Percentiles rank a stretch among this genome's conserved stretches.
Conservation (phyloP, 2,797 vertebrate genomes). For the Chromobotia macracanthus region DNA sequence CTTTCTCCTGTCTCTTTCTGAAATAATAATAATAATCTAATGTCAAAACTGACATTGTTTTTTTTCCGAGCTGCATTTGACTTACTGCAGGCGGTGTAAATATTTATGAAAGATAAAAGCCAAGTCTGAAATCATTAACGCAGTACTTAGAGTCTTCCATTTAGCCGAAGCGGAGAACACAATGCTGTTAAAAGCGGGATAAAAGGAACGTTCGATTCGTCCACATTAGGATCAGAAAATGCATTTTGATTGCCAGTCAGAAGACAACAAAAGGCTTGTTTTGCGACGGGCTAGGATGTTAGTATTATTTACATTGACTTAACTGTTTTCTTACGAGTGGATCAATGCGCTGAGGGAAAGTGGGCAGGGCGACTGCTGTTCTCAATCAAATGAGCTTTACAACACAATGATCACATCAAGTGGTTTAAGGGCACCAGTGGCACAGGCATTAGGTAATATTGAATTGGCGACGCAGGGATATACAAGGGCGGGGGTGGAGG, state of each 20-base stretch:
- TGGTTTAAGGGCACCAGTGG: conserved; percentile 54
- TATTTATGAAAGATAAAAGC: conserved; percentile 39
- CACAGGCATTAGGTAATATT: conserved; percentile 47
- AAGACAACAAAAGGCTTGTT: conserved; percentile 20
- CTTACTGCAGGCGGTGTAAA: conserved; percentile 25
- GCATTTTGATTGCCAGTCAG: conserved; percentile 1
- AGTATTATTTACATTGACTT: conserved; percentile 43
- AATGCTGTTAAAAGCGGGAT: neutral
- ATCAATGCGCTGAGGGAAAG: conserved; percentile 16
- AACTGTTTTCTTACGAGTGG: conserved; percentile 34
- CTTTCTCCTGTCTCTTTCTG: conserved; percentile 15
- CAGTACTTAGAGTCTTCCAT: conserved; percentile 1
- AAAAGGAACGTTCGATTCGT: conserved; percentile 2
- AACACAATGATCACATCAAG: conserved; percentile 61
- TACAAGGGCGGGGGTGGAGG: conserved; percentile 11
- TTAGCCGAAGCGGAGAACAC: conserved; percentile 1
- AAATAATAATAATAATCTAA: conserved; percentile 16
- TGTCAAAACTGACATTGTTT: neutral
- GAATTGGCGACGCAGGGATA: conserved; percentile 29
- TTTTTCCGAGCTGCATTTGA: conserved; percentile 5
- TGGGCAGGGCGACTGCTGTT: conserved; percentile 40
- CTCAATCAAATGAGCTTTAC: conserved; percentile 52
- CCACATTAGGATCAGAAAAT: conserved; percentile 18
- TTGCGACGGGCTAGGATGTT: conserved; percentile 2
- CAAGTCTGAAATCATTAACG: conserved; percentile 28